These are phyloP conservation scores for Pharmacophagus antenor DNA, from an alignment of 2,888 invertebrate genomes.

Conservation along the genomic window DNA sequence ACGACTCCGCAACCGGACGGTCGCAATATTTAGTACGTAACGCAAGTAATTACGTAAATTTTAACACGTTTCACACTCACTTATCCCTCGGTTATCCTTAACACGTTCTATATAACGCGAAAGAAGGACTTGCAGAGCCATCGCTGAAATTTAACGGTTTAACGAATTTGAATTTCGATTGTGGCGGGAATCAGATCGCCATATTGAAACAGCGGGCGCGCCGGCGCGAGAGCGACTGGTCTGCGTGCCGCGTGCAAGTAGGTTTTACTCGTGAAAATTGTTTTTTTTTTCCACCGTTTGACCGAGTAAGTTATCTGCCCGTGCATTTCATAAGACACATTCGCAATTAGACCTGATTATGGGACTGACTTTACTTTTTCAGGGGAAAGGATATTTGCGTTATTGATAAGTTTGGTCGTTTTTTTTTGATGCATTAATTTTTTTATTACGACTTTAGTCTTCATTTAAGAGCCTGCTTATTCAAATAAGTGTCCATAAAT, in stretches of 20 bases:
- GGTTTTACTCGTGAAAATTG: conserved; percentile 33
- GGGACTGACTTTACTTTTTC: conserved; percentile 9
- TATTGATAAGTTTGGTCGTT: too few relatives aligned
- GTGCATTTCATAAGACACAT: conserved; percentile 30
- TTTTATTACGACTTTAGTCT: background rate
- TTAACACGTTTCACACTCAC: conserved; percentile 28
- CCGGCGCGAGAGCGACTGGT: conserved; percentile 33
- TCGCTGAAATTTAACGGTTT: conserved; percentile 5
- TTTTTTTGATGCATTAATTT: background rate
- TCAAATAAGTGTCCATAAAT: too few relatives aligned
- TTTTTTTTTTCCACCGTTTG: conserved; percentile 30
- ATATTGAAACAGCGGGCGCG: conserved; percentile 32
- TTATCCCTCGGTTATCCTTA: conserved; percentile 31
- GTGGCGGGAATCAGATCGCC: conserved; percentile 31
- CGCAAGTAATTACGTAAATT: conserved; percentile 17
- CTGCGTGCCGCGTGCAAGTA: conserved; percentile 30
- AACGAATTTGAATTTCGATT: conserved; percentile 13
- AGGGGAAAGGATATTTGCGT: conserved; percentile 15
- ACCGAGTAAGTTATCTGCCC: conserved; percentile 32
- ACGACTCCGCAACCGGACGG: conserved; percentile 10
- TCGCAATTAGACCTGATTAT: conserved; percentile 25
- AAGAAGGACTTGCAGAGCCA: conserved; percentile 25
- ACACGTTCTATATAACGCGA: conserved; percentile 30
- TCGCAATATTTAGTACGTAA: conserved; percentile 17
- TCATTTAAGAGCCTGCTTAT: background rate